Evolutionary conservation across 37 sponge, comb jelly and placozoan species (phyloP).

Genomic region (Chondrosia reniformis): DNA sequence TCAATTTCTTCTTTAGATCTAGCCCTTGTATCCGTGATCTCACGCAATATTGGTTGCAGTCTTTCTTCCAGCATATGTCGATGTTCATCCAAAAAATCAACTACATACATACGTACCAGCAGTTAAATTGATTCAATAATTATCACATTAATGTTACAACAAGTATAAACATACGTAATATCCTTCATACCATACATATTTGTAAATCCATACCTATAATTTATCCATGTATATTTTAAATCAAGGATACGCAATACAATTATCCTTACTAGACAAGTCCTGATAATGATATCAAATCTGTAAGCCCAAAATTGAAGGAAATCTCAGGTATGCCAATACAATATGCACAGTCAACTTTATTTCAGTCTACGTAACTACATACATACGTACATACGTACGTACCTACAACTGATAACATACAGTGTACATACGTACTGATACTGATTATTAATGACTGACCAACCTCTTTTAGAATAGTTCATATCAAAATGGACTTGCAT

Average conservation of each 20-base stretch:
- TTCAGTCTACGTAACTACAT: neutral
- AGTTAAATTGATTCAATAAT: too few species aligned
- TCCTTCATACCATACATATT: too few species aligned
- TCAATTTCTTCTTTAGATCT: slow-evolving; percentile 94
- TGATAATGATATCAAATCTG: too few species aligned
- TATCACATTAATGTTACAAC: too few species aligned
- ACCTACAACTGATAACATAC: too few species aligned
- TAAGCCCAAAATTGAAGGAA: neutral
- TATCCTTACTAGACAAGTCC: too few species aligned
- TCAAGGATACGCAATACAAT: too few species aligned
- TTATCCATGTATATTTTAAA: too few species aligned
- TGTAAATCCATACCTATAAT: too few species aligned
- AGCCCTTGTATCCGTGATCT: slow-evolving; percentile 92
- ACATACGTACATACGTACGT: neutral
- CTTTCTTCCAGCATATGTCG: slow-evolving; percentile 74
- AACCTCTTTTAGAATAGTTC: slow-evolving; percentile 94
- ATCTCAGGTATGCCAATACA: neutral
- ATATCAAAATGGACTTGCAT: slow-evolving; percentile 99
- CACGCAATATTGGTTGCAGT: slow-evolving; percentile 78
- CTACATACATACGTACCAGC: too few species aligned
- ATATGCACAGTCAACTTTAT: neutral
- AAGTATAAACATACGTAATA: too few species aligned
- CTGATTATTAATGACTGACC: neutral
- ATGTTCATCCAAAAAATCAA: slow-evolving; percentile 91
- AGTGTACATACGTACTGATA: too few species aligned